Evolutionary conservation across 1,140 invertebrate species (phyloP).

Genomic region (Zaprionus camerounensis): DNA sequence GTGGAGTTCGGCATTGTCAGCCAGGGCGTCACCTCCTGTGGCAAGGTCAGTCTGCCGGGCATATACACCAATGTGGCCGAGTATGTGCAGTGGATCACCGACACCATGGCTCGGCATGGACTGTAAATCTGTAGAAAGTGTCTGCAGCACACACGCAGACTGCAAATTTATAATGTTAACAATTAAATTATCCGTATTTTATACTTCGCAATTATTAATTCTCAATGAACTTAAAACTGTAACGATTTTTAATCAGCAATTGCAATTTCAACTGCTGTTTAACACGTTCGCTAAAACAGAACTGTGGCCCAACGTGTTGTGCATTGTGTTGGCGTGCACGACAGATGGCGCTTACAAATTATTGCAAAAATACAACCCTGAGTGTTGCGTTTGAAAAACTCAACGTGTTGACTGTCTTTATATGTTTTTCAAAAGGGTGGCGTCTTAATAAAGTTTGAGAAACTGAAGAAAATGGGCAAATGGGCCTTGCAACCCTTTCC

Average conservation of each 20-base stretch:
- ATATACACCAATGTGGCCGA: slow-evolving; percentile 83
- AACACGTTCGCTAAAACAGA: neutral
- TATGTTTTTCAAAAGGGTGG: no score
- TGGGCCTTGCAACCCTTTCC: no score
- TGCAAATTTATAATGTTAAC: neutral
- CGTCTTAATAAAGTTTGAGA: no score
- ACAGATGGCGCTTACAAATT: neutral
- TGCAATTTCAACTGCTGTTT: neutral
- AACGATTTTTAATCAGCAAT: no score
- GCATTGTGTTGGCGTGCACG: neutral
- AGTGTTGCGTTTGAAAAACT: no score
- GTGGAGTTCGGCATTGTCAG: slow-evolving; percentile 85
- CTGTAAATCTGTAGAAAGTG: slow-evolving; percentile 30
- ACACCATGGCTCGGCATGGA: slow-evolving; percentile 75
- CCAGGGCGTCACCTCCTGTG: slow-evolving; percentile 85
- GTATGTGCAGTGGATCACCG: slow-evolving; percentile 84
- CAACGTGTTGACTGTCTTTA: no score
- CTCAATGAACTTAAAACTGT: no score
- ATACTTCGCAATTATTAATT: neutral
- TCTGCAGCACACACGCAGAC: neutral
- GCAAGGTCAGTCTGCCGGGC: slow-evolving; percentile 78
- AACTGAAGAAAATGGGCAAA: no score
- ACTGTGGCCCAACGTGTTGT: neutral
- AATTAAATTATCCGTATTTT: neutral
- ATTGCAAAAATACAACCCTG: neutral